Conservation (phyloP, 2,888 invertebrate species). For the Deilephila elpenor region DNA sequence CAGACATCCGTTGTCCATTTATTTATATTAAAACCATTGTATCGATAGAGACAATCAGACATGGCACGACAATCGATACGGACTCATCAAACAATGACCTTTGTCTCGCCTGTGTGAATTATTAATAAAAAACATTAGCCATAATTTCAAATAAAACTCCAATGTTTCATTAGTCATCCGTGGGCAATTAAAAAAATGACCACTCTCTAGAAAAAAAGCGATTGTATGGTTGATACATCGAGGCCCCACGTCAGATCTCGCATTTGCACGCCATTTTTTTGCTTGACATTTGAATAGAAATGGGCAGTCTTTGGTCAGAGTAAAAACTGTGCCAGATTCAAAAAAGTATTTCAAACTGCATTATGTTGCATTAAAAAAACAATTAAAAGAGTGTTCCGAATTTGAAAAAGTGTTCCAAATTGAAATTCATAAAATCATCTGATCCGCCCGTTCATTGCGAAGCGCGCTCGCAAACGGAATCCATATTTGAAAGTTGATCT, state of each 20-base stretch:
- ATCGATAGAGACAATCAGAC: conserved; percentile 21
- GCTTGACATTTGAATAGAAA: too few species aligned
- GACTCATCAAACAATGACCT: conserved; percentile 19
- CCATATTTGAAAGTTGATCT: conserved; percentile 58
- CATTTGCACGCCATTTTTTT: too few species aligned
- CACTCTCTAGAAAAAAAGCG: too few species aligned
- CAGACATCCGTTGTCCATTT: background rate
- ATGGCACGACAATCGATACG: conserved; percentile 12
- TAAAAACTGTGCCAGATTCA: background rate
- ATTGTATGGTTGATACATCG: too few species aligned
- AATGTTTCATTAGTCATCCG: background rate
- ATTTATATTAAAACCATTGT: conserved; percentile 21
- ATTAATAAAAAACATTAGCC: background rate
- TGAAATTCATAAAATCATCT: conserved; percentile 41
- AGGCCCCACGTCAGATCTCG: too few species aligned
- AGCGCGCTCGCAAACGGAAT: conserved; percentile 54
- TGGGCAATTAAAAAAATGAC: too few species aligned
- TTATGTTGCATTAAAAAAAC: too few species aligned
- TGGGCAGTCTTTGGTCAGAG: too few species aligned
- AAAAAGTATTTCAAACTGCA: background rate
- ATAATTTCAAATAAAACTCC: background rate
- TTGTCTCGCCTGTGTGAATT: conserved; percentile 3
- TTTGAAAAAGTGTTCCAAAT: conserved; percentile 32
- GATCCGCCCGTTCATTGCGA: conserved; percentile 43
- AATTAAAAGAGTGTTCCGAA: background rate